A percentile compares a stretch with the other conserved stretches of the same genome.
These are phyloP conservation scores for Tachina fera DNA, from an alignment of 2,888 invertebrate species.

Conservation along the genomic window DNA sequence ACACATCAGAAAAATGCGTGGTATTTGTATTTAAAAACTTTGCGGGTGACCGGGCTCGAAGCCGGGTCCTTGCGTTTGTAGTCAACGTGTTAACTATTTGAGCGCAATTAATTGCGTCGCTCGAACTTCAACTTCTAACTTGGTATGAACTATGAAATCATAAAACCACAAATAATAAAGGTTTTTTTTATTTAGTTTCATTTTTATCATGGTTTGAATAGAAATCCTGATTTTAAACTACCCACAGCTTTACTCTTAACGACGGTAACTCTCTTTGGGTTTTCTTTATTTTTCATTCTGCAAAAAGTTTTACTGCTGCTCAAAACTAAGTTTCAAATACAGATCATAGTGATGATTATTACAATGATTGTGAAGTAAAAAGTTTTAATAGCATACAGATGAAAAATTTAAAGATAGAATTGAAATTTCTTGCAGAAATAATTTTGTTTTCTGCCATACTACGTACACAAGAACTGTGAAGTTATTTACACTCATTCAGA, in stretches of 20 bases:
- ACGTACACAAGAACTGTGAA: neutral
- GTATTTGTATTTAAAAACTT: too few relatives aligned
- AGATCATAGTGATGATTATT: slow-evolving; percentile 48
- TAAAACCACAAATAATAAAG: neutral
- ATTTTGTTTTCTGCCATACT: slow-evolving; percentile 9
- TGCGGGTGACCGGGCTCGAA: too few relatives aligned
- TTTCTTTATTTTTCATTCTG: neutral
- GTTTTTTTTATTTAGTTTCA: too few relatives aligned
- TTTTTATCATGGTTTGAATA: neutral
- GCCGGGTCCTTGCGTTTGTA: too few relatives aligned
- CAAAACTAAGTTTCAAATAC: slow-evolving; percentile 25
- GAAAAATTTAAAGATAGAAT: neutral
- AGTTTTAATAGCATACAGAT: neutral
- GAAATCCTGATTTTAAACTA: neutral
- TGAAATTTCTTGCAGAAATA: slow-evolving; percentile 16
- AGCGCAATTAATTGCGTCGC: too few relatives aligned
- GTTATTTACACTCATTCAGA: neutral
- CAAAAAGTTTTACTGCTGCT: slow-evolving; percentile 28
- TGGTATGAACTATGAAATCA: too few relatives aligned
- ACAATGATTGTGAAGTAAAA: slow-evolving; percentile 32
- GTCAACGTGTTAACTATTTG: too few relatives aligned
- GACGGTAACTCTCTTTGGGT: slow-evolving; percentile 4
- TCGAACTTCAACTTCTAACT: too few relatives aligned
- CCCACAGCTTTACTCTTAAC: neutral
- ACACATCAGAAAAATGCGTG: too few relatives aligned